phyloP scores from a whole-genome alignment of 1,140 invertebrate genomes.

The Trichonephila clavipes region DNA sequence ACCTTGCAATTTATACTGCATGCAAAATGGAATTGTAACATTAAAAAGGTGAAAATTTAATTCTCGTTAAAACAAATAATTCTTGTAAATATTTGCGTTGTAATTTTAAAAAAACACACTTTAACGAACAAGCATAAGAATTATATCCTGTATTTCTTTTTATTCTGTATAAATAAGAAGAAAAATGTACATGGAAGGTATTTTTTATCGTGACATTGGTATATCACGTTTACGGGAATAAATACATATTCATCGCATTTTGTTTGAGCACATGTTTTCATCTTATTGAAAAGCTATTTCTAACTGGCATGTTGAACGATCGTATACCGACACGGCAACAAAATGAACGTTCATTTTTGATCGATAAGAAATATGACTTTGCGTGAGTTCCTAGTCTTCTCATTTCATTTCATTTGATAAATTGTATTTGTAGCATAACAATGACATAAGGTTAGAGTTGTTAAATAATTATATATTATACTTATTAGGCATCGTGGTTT shows the following conservation, averaged over 20 bases:
- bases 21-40: too few species aligned
- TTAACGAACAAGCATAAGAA: too few species aligned
- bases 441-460: too few species aligned
- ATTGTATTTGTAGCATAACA: too few species aligned
- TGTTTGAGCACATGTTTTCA: conserved; percentile 10
- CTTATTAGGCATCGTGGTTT: too few species aligned
- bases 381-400: not conserved
- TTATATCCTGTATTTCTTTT: not conserved
- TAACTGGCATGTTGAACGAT: not conserved
- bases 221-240: not conserved
- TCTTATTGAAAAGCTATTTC: not conserved
- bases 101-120: too few species aligned
- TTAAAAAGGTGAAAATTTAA: too few species aligned
- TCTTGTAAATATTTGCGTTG: too few species aligned
- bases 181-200: not conserved
- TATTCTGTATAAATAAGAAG: not conserved
- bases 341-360: conserved; percentile 8
- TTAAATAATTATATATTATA: too few species aligned
- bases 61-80: too few species aligned
- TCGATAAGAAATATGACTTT: not conserved
- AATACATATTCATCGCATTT: not conserved
- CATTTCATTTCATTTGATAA: too few species aligned
- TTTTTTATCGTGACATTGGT: not conserved
- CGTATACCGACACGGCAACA: not conserved
- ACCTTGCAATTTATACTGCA: too few species aligned